Base-by-base conservation (phyloP, 2,113 vertebrate genomes). In the Callipepla californica region DNA sequence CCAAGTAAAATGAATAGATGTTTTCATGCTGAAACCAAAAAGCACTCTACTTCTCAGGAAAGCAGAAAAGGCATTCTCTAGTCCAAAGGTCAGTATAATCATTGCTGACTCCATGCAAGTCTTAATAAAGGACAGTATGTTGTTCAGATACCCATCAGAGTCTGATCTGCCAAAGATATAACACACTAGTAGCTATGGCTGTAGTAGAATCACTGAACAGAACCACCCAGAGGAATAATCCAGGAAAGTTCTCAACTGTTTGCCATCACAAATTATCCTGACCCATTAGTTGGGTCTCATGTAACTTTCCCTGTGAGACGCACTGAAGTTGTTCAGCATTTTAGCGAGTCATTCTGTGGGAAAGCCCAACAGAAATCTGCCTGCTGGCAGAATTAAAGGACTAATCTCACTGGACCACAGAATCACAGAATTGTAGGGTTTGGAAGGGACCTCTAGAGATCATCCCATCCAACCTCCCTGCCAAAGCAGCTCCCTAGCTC, bases 161-260 rank as follows among this genome's bases (percentile, higher is more conserved):
- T 92, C 75, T 77, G 74, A 88, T 85, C 90, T 95, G 86, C 85
- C 95, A 92, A 95, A 96, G 79, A 80, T 57, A 68, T 80, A 63
- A 93, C 93, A 79, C 15, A 76, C 76, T 91, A 89, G 93, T 77
- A 80, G 86, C 38, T 95, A 80, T 85, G 87, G 69, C 51, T 89
- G 38, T 81, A 94, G 75, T 50, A 87, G 63, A 70, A 87, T 89
- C 76, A 91, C 66, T 65, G 36, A 95, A 53, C 91, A 83, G 94
- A 73, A 80, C 25, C 30, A 81, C 93, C 45, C 80, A 55, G 22
- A 73, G 81, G 90, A 90, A 88, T 90, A 61, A 73, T 77, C 40
- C 67, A 94, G 76, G 70, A 80, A 96, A 93, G 61, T 87, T 93
- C 94, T 95, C 94, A 96, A 93, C 78, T 96, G 94, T 89, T 95